Conservation (phyloP, 2,113 vertebrate genomes). For the Boleophthalmus pectinirostris region DNA sequence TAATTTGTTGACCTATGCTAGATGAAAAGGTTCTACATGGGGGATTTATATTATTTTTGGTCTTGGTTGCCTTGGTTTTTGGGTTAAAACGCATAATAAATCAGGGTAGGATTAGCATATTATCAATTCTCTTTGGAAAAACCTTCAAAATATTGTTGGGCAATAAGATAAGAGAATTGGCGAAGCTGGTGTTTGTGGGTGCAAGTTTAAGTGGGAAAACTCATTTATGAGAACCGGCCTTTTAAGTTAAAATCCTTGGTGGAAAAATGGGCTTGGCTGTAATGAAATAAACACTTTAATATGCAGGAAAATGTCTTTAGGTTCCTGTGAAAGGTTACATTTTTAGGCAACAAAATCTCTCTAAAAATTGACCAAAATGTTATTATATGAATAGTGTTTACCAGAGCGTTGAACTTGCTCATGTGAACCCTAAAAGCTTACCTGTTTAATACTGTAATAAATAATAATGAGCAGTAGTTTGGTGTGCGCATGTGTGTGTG, state of each 20-base stretch:
- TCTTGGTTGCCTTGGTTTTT: not conserved
- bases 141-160: not conserved
- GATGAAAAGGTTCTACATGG: too few species aligned
- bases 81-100: not conserved
- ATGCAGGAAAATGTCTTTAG: not conserved
- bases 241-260: not conserved
- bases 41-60: not conserved
- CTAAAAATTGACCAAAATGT: not conserved
- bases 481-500: conserved; percentile 30
- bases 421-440: conserved; percentile 52
- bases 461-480: conserved; percentile 65
- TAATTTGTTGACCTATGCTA: too few species aligned
- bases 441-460: conserved; percentile 66
- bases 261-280: not conserved
- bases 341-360: not conserved
- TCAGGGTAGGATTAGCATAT: not conserved
- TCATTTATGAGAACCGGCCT: not conserved
- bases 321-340: not conserved
- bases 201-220: not conserved
- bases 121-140: not conserved
- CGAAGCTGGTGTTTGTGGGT: not conserved
- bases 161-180: not conserved
- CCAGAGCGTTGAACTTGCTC: conserved; percentile 39
- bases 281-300: not conserved
- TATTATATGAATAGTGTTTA: conserved; percentile 9